phyloP scores from a whole-genome alignment of 2,113 vertebrate genomes.

The Neogobius melanostomus region DNA sequence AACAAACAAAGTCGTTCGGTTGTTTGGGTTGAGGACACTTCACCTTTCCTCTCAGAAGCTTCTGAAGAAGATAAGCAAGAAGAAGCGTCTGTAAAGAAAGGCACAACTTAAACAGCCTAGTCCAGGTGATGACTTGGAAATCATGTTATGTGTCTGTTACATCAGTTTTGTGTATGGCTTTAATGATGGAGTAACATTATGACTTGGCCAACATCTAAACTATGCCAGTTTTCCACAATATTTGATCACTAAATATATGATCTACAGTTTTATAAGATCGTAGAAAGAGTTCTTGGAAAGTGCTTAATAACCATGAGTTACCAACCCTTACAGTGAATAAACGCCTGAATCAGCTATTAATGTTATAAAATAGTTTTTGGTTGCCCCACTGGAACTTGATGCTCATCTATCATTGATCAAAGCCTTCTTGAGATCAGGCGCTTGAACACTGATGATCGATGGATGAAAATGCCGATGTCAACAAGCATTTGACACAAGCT shows the following conservation, averaged over 20 bases:
- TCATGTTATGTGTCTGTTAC: no score
- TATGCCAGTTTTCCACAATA: not conserved
- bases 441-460: conserved; percentile 7
- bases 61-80: no score
- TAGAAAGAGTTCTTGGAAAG: not conserved
- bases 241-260: not conserved
- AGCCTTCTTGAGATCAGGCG: not conserved
- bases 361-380: not conserved
- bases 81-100: no score
- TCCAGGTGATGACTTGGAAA: no score
- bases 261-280: not conserved
- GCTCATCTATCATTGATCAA: conserved; percentile 10
- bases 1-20: no score
- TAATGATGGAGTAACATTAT: no score
- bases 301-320: not conserved
- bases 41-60: no score
- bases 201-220: no score
- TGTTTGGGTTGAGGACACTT: no score
- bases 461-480: conserved; percentile 9
- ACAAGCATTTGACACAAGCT: conserved; percentile 7
- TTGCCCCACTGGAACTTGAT: not conserved
- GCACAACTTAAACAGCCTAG: no score
- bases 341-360: not conserved
- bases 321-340: not conserved
- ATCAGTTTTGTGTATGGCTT: no score